Evolutionary conservation across 1,140 invertebrate species (phyloP).

Genomic region (Kradibia gibbosae): DNA sequence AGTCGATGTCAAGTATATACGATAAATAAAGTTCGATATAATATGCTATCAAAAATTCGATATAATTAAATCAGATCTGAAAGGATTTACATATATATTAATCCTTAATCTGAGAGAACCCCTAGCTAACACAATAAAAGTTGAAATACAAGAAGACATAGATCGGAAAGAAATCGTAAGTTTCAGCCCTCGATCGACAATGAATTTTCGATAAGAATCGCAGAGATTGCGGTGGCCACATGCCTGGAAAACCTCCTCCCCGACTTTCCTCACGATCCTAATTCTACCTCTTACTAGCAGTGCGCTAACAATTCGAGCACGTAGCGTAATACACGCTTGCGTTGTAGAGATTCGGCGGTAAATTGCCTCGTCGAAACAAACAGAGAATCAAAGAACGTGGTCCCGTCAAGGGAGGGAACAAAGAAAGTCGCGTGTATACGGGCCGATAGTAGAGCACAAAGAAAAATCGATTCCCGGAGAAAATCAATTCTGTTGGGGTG

Average conservation of each 20-base stretch:
- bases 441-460: conserved; percentile 26
- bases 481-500: conserved; percentile 32
- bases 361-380: conserved; percentile 41
- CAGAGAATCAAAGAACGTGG: conserved; percentile 35
- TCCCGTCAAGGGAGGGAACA: conserved; percentile 7
- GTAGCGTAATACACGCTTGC: neutral
- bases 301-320: neutral
- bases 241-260: neutral
- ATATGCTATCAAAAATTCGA: neutral
- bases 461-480: conserved; percentile 42
- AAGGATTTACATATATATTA: conserved; percentile 17
- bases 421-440: conserved; percentile 39
- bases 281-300: neutral
- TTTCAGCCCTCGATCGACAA: neutral
- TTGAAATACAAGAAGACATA: neutral
- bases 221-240: neutral
- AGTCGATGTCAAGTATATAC: neutral
- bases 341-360: conserved; percentile 16
- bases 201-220: conserved; percentile 26
- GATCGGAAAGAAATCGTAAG: conserved; percentile 7
- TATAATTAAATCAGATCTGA: neutral
- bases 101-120: neutral
- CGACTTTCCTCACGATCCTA: neutral
- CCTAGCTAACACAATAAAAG: neutral
- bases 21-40: neutral